A percentile compares a stretch with the other conserved stretches of the same genome.
These are phyloP conservation scores for Lepilemur septentrionalis DNA, from an alignment of 2,797 vertebrate species.

Conservation along the genomic window DNA sequence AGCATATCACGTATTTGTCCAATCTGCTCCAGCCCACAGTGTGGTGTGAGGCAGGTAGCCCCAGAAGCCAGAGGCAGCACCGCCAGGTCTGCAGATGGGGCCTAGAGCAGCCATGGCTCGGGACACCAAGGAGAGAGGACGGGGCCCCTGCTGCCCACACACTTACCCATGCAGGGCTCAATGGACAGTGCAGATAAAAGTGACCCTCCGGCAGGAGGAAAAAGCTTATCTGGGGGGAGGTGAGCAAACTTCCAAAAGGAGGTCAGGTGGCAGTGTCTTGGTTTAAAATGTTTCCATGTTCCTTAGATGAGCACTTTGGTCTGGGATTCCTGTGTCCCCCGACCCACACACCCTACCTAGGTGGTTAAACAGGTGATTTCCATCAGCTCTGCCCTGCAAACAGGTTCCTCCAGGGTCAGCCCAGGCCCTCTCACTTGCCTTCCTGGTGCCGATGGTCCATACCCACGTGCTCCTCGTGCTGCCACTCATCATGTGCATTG, in stretches of 20 bases:
- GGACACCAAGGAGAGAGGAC: not conserved
- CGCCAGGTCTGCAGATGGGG: not conserved
- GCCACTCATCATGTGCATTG: not conserved
- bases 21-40: not conserved
- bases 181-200: not conserved
- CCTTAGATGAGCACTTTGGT: not conserved
- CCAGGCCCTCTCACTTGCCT: not conserved
- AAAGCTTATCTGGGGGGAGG: not conserved
- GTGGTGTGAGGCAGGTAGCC: not conserved
- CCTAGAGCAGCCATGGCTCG: not conserved
- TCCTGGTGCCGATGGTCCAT: accelerated
- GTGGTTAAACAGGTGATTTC: not conserved
- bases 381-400: not conserved
- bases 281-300: not conserved
- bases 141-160: not conserved
- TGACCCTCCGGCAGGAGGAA: not conserved
- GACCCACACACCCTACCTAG: not conserved
- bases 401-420: not conserved
- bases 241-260: not conserved
- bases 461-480: not conserved
- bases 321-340: not conserved
- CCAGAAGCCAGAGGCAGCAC: not conserved
- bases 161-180: accelerated
- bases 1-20: no score
- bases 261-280: not conserved